Percentiles rank a stretch among this genome's conserved stretches.
Conservation (phyloP, 2,888 invertebrate genomes). For the Ceratothoa steindachneri region DNA sequence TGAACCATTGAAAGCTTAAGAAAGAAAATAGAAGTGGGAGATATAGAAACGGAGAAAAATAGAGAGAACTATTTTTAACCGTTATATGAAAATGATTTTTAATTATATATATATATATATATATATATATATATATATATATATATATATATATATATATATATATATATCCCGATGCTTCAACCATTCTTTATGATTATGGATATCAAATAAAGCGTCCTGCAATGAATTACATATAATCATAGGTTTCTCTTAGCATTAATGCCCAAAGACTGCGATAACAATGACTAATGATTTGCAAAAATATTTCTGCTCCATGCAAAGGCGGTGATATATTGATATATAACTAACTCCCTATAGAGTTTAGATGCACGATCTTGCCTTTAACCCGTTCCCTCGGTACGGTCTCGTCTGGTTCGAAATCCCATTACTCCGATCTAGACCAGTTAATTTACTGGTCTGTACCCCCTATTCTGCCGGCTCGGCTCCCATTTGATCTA, state of each 20-base stretch:
- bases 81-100: not conserved
- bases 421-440: too few species aligned
- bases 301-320: not conserved
- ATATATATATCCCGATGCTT: constrained; percentile 14
- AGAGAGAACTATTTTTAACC: not conserved
- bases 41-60: too few species aligned
- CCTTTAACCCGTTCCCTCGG: too few species aligned
- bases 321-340: not conserved
- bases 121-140: constrained; percentile 14
- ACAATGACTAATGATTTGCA: not conserved
- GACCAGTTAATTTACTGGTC: too few species aligned
- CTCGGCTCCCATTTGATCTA: too few species aligned
- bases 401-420: too few species aligned
- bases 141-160: constrained; percentile 16
- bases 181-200: not conserved
- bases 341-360: too few species aligned
- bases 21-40: too few species aligned
- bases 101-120: constrained; percentile 14
- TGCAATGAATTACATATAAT: not conserved
- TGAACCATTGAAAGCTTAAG: too few species aligned
- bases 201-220: not conserved
- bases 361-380: too few species aligned
- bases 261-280: not conserved
- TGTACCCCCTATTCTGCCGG: too few species aligned
- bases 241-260: not conserved